phyloP scores from a whole-genome alignment of 1,140 invertebrate genomes.

The Portunus trituberculatus region DNA sequence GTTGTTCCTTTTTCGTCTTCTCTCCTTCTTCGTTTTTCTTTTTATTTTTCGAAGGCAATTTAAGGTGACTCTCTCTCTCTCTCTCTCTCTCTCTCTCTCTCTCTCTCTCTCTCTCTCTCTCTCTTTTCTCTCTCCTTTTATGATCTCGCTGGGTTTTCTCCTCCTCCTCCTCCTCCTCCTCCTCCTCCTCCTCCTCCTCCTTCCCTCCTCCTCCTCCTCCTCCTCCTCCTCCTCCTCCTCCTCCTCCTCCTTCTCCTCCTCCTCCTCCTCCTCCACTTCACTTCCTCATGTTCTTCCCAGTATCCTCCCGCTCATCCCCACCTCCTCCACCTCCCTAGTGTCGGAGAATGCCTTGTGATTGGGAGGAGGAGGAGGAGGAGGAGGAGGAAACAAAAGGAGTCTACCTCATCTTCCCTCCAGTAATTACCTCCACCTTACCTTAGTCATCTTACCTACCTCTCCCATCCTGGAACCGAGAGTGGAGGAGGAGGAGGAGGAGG shows the following conservation, averaged over 20 bases:
- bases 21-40: not conserved
- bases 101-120: slow-evolving; percentile 42
- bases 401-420: not conserved
- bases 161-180: not conserved
- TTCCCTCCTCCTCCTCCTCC: too few relatives aligned
- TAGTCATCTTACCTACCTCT: not conserved
- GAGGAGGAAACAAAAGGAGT: slow-evolving; percentile 11
- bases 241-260: not conserved
- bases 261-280: not conserved
- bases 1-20: too few relatives aligned
- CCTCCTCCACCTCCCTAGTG: not conserved
- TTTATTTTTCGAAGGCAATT: not conserved
- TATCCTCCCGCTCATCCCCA: too few relatives aligned
- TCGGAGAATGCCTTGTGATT: not conserved
- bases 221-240: not conserved
- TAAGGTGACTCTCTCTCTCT: not conserved
- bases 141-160: not conserved
- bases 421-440: slow-evolving; percentile 21
- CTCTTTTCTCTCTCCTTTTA: not conserved
- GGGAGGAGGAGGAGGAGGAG: slow-evolving; percentile 16
- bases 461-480: too few relatives aligned
- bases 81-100: slow-evolving; percentile 34
- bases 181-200: too few relatives aligned
- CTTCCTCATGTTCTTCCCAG: not conserved
- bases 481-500: too few relatives aligned